phyloP scores from a whole-genome alignment of 2,113 vertebrate genomes.

The Crotalus viridis region DNA sequence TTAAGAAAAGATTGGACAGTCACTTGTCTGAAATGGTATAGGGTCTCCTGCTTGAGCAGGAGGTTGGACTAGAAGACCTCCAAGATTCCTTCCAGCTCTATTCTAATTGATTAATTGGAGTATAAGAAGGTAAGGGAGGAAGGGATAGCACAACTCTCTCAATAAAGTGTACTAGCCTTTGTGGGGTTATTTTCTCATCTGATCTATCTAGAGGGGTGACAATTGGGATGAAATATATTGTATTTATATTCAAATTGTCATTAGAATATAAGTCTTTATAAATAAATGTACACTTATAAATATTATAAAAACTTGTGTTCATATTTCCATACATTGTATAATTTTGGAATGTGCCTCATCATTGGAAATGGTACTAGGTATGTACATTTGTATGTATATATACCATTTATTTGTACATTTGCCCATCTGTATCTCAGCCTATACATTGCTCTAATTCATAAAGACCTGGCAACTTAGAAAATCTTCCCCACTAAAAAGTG shows the following conservation, averaged over 20 bases:
- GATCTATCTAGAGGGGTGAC: background rate
- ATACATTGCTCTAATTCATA: background rate
- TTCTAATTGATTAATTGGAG: background rate
- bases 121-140: too few species aligned
- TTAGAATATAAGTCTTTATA: background rate
- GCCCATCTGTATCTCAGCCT: background rate
- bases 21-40: background rate
- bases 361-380: conserved; percentile 36
- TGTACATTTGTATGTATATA: background rate
- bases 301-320: background rate
- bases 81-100: background rate
- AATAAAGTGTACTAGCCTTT: background rate
- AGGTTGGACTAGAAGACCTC: background rate
- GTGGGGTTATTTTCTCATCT: background rate
- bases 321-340: background rate
- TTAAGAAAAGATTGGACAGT: background rate
- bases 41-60: background rate
- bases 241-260: background rate
- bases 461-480: background rate
- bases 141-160: background rate
- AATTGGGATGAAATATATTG: background rate
- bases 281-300: background rate
- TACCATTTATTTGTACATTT: too few species aligned
- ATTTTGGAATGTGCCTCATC: background rate
- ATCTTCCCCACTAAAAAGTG: background rate